Evolutionary conservation across 2,888 invertebrate species (phyloP).

Genomic region (Eretmocerus hayati): DNA sequence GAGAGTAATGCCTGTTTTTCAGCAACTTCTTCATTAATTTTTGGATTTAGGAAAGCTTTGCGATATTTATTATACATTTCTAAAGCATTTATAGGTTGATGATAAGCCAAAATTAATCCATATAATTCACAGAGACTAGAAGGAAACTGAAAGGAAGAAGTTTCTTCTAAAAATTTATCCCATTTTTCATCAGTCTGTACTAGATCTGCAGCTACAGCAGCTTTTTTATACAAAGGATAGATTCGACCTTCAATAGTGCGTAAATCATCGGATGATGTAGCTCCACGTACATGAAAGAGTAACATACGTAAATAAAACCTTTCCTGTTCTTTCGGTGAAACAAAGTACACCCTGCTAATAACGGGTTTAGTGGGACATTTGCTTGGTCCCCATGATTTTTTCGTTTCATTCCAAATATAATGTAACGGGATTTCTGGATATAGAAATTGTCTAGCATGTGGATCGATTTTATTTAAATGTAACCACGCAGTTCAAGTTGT

Average conservation of each 20-base stretch:
- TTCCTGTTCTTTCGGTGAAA: constrained; percentile 7
- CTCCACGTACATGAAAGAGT: constrained; percentile 1
- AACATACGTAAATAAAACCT: background rate
- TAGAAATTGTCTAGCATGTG: background rate
- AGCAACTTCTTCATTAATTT: background rate
- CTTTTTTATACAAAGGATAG: background rate
- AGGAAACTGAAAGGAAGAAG: constrained; percentile 10
- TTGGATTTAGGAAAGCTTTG: constrained; percentile 6
- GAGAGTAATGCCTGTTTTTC: background rate
- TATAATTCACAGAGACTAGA: constrained; percentile 11
- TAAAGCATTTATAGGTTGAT: constrained; percentile 11
- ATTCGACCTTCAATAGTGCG: background rate
- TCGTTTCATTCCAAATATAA: constrained; percentile 3
- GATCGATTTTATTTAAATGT: constrained; percentile 9
- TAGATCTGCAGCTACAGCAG: background rate
- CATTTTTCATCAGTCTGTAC: constrained; percentile 11
- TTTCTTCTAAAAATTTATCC: constrained; percentile 14
- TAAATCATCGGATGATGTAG: background rate
- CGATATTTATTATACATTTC: constrained; percentile 14
- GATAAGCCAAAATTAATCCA: constrained; percentile 12
- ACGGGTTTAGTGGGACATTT: constrained; percentile 7
- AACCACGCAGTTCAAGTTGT: constrained; percentile 15
- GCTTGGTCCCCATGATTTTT: constrained; percentile 12
- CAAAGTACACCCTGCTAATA: constrained; percentile 16
- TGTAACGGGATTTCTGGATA: background rate